These are phyloP conservation scores for Acleris holmiana DNA, from an alignment of 2,888 invertebrate species.

Conservation along the genomic window DNA sequence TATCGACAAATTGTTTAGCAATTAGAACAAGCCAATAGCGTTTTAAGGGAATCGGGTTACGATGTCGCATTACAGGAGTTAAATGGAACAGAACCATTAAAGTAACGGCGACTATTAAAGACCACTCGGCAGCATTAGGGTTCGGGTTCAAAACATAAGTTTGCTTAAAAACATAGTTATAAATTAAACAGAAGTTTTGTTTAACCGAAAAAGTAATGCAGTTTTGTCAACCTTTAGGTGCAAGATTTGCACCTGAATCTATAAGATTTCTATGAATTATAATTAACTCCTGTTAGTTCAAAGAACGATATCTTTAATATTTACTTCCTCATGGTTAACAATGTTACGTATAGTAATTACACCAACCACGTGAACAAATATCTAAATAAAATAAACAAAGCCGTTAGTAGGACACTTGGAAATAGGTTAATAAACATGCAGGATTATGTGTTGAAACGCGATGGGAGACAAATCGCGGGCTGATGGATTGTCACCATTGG, in stretches of 20 bases:
- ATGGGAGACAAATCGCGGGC: slow-evolving; percentile 23
- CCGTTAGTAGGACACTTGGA: slow-evolving; percentile 18
- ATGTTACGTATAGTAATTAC: no score
- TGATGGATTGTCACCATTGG: slow-evolving; percentile 47
- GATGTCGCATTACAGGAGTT: slow-evolving; percentile 8
- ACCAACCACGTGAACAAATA: slow-evolving; percentile 22
- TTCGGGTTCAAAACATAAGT: background rate
- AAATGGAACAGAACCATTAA: slow-evolving; percentile 23
- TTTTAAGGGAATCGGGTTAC: slow-evolving; percentile 5
- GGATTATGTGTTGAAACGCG: slow-evolving; percentile 33
- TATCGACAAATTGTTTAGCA: background rate
- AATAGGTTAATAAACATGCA: slow-evolving; percentile 34
- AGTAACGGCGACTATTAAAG: slow-evolving; percentile 5
- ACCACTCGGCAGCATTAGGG: background rate
- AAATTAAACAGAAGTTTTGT: background rate
- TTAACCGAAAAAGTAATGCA: no score
- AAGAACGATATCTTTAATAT: no score
- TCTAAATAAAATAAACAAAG: slow-evolving; percentile 26
- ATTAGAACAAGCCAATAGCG: background rate
- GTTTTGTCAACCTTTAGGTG: no score
- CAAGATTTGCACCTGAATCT: no score
- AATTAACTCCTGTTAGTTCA: no score
- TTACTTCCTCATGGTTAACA: no score
- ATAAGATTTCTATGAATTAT: no score
- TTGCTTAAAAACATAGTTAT: background rate